Evolutionary conservation across 2,113 vertebrate species (phyloP).

Genomic region (Budorcas taxicolor): DNA sequence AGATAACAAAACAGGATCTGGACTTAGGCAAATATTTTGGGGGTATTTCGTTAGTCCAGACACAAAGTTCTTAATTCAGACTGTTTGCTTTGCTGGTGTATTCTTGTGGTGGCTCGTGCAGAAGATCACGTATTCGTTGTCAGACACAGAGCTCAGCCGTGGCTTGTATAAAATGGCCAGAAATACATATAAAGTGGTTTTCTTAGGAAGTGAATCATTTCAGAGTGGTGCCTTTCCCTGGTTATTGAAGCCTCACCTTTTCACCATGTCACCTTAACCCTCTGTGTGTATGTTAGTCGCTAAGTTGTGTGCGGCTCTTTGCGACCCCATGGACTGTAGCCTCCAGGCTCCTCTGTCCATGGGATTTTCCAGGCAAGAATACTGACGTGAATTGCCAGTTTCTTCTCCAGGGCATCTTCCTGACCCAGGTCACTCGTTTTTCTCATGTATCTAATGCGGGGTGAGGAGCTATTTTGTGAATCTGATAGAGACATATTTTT

Average conservation of each 20-base stretch:
- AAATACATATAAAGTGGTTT: fast-evolving
- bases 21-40: background rate
- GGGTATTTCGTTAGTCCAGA: background rate
- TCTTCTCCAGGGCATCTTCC: background rate
- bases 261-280: background rate
- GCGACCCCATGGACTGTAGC: background rate
- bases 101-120: fast-evolving
- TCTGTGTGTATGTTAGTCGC: background rate
- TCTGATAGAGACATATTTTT: background rate
- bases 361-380: background rate
- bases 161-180: background rate
- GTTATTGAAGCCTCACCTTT: background rate
- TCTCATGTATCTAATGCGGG: background rate
- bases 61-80: background rate
- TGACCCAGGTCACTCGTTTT: background rate
- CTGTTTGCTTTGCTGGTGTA: fast-evolving
- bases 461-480: background rate
- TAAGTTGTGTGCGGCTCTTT: background rate
- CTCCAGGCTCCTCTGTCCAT: background rate
- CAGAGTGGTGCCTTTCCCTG: background rate
- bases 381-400: background rate
- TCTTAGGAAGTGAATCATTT: background rate
- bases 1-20: background rate
- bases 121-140: background rate
- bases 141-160: background rate